Evolutionary conservation across 1,140 invertebrate species (phyloP).

Genomic region (Macrotrachela quadricornifera): DNA sequence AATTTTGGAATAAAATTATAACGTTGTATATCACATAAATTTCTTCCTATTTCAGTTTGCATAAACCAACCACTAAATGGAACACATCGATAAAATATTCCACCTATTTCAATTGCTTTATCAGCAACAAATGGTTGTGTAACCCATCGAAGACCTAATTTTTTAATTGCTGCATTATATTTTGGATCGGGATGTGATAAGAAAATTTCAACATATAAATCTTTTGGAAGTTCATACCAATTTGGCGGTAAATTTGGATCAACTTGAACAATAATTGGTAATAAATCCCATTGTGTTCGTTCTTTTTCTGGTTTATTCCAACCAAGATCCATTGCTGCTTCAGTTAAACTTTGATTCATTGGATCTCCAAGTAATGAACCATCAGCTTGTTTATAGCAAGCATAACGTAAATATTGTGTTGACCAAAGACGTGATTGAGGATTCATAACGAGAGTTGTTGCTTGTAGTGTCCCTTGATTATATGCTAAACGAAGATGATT

Average conservation of each 20-base stretch:
- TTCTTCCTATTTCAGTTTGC: conserved; percentile 69
- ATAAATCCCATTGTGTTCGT: conserved; percentile 50
- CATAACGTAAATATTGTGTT: conserved; percentile 60
- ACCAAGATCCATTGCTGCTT: no score
- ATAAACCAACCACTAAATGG: conserved; percentile 95
- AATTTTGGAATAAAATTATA: no score
- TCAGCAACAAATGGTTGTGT: conserved; percentile 58
- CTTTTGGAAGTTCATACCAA: conserved; percentile 61
- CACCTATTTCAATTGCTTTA: conserved; percentile 82
- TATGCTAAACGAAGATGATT: conserved; percentile 90
- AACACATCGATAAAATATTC: conserved; percentile 71
- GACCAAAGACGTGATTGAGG: conserved; percentile 71
- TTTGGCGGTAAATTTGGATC: conserved; percentile 86
- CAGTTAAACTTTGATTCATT: conserved; percentile 58
- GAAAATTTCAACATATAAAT: conserved; percentile 62
- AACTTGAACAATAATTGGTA: conserved; percentile 68
- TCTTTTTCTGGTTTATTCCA: no score
- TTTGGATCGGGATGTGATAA: conserved; percentile 72
- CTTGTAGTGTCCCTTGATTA: conserved; percentile 84
- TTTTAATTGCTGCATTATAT: conserved; percentile 43
- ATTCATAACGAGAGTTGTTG: conserved; percentile 77
- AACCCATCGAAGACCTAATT: conserved; percentile 66
- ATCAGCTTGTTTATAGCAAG: conserved; percentile 44
- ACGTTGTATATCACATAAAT: conserved; percentile 44
- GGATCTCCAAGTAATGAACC: conserved; percentile 26